phyloP scores from a whole-genome alignment of 2,888 invertebrate genomes.

The Cabera pusaria region DNA sequence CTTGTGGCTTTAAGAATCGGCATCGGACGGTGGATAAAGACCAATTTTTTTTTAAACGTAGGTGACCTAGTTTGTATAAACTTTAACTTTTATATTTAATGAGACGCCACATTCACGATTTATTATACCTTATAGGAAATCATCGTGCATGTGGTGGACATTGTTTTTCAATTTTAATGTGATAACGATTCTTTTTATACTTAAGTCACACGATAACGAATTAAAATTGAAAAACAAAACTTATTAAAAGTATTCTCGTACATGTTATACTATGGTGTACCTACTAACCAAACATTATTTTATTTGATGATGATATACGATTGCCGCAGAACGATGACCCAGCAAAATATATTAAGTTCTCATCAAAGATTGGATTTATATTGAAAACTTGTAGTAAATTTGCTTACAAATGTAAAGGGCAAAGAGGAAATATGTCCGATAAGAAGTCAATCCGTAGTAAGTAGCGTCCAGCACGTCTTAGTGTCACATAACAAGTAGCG shows the following conservation, averaged over 20 bases:
- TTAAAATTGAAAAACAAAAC: slow-evolving; percentile 59
- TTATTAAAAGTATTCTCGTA: slow-evolving; percentile 30
- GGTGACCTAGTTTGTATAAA: slow-evolving; percentile 65
- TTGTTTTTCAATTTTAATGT: slow-evolving; percentile 57
- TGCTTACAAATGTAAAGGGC: slow-evolving; percentile 58
- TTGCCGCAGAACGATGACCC: slow-evolving; percentile 64
- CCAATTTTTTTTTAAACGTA: slow-evolving; percentile 64
- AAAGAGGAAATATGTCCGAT: slow-evolving; percentile 42
- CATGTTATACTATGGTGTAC: slow-evolving; percentile 34
- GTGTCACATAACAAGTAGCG: slow-evolving; percentile 71
- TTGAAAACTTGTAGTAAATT: slow-evolving; percentile 50
- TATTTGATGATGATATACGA: slow-evolving; percentile 69
- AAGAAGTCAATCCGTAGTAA: slow-evolving; percentile 56
- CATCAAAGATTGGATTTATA: slow-evolving; percentile 76
- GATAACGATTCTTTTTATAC: not conserved
- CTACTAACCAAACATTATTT: slow-evolving; percentile 68
- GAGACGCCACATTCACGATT: slow-evolving; percentile 51
- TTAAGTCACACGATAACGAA: not conserved
- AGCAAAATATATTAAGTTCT: slow-evolving; percentile 58
- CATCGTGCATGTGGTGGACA: slow-evolving; percentile 48
- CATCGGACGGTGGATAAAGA: slow-evolving; percentile 43
- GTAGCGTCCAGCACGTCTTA: slow-evolving; percentile 50
- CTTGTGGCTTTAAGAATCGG: slow-evolving; percentile 57
- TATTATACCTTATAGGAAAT: slow-evolving; percentile 20
- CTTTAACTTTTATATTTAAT: slow-evolving; percentile 40